phyloP scores from a whole-genome alignment of 2,113 vertebrate genomes.

The Hippocampus mohnikei region DNA sequence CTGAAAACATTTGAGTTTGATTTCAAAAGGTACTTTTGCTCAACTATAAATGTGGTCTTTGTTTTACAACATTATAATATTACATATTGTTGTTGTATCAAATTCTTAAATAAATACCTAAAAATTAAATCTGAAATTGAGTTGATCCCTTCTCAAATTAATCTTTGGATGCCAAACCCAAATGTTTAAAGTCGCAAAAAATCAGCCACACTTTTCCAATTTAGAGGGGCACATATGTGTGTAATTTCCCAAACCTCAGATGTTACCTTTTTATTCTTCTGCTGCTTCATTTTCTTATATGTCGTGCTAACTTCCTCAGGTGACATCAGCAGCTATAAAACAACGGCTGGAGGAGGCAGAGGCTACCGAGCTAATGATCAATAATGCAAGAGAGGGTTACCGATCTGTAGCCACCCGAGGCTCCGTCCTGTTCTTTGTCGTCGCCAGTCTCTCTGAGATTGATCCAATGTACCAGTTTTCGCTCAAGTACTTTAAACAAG shows the following conservation, averaged over 20 bases:
- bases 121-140: background rate
- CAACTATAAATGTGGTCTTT: background rate
- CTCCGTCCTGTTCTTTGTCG: conserved; percentile 78
- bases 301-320: conserved; percentile 30
- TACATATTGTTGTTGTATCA: background rate
- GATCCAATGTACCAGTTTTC: conserved; percentile 84
- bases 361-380: conserved; percentile 76
- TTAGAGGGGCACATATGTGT: background rate
- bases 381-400: conserved; percentile 72
- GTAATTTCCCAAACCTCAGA: background rate
- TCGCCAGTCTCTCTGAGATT: conserved; percentile 79
- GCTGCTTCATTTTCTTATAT: background rate
- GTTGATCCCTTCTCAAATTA: background rate
- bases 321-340: conserved; percentile 77
- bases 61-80: background rate
- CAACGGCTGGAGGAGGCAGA: conserved; percentile 74
- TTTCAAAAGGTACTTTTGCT: background rate
- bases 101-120: background rate
- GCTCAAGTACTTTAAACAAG: conserved; percentile 85
- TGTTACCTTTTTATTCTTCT: background rate
- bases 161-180: background rate
- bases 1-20: background rate
- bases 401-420: conserved; percentile 72
- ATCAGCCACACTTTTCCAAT: background rate
- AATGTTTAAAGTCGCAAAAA: background rate